Base-by-base conservation (phyloP, 2,888 invertebrate genomes). In the Ephialtes manifestator region DNA sequence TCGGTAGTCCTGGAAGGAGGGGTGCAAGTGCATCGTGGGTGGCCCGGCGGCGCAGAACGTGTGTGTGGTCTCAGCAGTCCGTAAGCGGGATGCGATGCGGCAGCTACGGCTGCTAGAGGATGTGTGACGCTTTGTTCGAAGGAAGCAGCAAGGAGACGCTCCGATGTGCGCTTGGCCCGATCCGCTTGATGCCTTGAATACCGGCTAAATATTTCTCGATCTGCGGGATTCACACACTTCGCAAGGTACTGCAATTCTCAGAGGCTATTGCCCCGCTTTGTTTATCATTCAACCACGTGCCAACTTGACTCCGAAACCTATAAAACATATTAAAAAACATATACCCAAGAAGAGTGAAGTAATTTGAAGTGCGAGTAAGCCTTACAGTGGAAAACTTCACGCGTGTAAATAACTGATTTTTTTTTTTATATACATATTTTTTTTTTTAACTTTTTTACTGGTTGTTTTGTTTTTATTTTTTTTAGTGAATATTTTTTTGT, bases 1-100 rank as follows among this genome's bases (percentile, higher is more conserved):
- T 81, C 67, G 74, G 79, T 63, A 83, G 65, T 28, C 53, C 60
- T 10, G 60, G 15, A 31, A 31, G 60, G 72, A 51, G 79, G 78
- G 83, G 28, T 83, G 87, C 86, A 83, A 85, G 79, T 70, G 81
- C 89, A 85, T 89, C 90, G 92, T 92, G 92, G 92, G 92, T 92
- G 93, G 92, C 86, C 93, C 81, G 76, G 74, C 72, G 87, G 88
- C 85, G 86, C 83, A 83, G 76, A 87, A 85, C 88, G 86, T 83
- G 90, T 89, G 92, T 91, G 92, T 91, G 92, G 92, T 91, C 65
- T 31, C 88, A 87, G 87, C 86, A 82, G 85, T 90, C 88, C 88
- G 86, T 90, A 89, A 86, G 89, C 88, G 87, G 88, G 88, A 88
- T 89, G 89, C 87, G 78, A 84, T 84, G 84, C 58, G 84, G 86